These are phyloP conservation scores for Microctonus brassicae DNA, from an alignment of 2,888 invertebrate genomes.

Conservation along the genomic window DNA sequence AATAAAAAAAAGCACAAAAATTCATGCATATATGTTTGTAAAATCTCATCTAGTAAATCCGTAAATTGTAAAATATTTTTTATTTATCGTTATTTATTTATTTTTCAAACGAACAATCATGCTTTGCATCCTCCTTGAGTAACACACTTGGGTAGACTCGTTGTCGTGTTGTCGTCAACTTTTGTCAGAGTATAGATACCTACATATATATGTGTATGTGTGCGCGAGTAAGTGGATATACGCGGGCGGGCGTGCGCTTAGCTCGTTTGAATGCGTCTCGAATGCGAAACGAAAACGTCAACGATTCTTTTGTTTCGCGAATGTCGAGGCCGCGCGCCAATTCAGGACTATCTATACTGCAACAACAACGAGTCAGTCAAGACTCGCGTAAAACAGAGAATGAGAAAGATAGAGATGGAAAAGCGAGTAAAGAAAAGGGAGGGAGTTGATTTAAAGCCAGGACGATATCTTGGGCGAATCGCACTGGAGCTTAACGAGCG, in stretches of 20 bases:
- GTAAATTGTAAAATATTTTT: not conserved
- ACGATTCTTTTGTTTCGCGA: slow-evolving; percentile 65
- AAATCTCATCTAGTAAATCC: not conserved
- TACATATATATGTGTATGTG: not conserved
- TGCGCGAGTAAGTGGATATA: no score
- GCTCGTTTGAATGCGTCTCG: slow-evolving; percentile 62
- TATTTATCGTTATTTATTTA: not conserved
- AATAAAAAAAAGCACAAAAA: no score
- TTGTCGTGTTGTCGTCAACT: slow-evolving; percentile 38
- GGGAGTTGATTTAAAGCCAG: slow-evolving; percentile 63
- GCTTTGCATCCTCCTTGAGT: not conserved
- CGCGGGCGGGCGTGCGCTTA: slow-evolving; percentile 46
- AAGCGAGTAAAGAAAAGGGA: slow-evolving; percentile 35
- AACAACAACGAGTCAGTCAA: slow-evolving; percentile 52
- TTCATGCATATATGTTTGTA: no score
- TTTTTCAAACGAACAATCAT: not conserved
- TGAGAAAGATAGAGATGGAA: not conserved
- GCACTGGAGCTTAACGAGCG: slow-evolving; percentile 63
- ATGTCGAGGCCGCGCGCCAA: slow-evolving; percentile 44
- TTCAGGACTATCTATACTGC: slow-evolving; percentile 28
- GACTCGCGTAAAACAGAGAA: not conserved
- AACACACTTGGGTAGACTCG: slow-evolving; percentile 28
- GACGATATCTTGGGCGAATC: slow-evolving; percentile 62
- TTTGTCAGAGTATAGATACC: slow-evolving; percentile 16
- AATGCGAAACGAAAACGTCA: slow-evolving; percentile 56